Evolutionary conservation across 2,888 invertebrate species (phyloP), one percentile per base, ranked within the genome.

Genomic region (Theretra japonica): DNA sequence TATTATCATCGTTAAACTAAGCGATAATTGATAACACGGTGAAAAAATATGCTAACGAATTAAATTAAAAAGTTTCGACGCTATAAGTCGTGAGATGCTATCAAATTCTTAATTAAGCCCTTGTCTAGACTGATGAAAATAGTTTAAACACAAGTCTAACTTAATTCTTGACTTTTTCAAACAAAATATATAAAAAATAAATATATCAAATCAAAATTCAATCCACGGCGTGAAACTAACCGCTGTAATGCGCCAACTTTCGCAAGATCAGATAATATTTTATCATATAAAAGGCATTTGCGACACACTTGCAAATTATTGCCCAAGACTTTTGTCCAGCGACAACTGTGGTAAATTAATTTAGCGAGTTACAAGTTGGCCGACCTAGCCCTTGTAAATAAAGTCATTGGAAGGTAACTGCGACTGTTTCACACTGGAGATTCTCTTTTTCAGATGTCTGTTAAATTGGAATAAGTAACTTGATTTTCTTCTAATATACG

Each of bases 161-260:
- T 41, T 41, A 41, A 41, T 41, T 41, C 41, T 41, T 11, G 41
- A 41, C 2, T 41, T 41, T 41, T 15, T 15, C 41, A 53, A 2
- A 53, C 50, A 17, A 53, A 17, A 53, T 53, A n/a, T n/a, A 53
- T 15, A 53, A 17, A 53, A 41, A 41, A 41, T 41, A 41, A 62
- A 41, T 21, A 62, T 21, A 21, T 33, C 33, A 62, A 62, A 62
- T 62, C 62, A 41, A 41, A 62, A 62, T 41, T 62, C 41, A 33
- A 21, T 41, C 21, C 62, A 62, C 62, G 62, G 17, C 30, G 62
- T 33, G 30, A 62, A 62, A 62, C 33, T 41, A 41, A 41, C 62
- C 33, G 30, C 30, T 30, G 33, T 62, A 62, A 62, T 62, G 33
- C 62, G n/a, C 62, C n/a, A 62, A 62, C 60, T 62, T 62, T 62